phyloP scores from a whole-genome alignment of 2,888 invertebrate species.

The Hirudinaria manillensis region DNA sequence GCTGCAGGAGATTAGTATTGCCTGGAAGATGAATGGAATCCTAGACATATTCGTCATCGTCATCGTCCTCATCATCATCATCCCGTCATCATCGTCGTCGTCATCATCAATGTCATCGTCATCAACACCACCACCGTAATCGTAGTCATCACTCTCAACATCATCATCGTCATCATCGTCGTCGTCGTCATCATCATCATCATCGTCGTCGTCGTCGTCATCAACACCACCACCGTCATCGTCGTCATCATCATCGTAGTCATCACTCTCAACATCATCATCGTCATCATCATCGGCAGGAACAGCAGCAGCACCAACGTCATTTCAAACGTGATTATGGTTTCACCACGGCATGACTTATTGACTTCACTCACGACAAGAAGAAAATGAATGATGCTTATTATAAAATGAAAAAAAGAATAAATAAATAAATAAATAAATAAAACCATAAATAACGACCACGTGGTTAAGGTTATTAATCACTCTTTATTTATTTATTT shows the following conservation, averaged over 20 bases:
- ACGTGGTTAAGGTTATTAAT: too few species aligned
- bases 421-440: background rate
- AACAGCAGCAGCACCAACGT: too few species aligned
- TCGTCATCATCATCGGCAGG: background rate
- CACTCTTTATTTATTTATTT: too few species aligned
- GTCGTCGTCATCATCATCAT: background rate
- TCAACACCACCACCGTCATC: background rate
- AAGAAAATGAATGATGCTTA: background rate
- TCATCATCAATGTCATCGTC: background rate
- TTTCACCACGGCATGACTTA: too few species aligned
- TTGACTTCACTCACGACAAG: too few species aligned
- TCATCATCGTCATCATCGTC: background rate
- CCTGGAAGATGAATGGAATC: slow-evolving; percentile 16
- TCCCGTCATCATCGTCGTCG: background rate
- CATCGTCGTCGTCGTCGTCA: too few species aligned
- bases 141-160: too few species aligned
- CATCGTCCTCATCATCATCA: too few species aligned
- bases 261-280: background rate
- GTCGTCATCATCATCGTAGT: background rate
- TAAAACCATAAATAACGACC: background rate
- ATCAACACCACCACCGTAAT: background rate
- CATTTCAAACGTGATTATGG: too few species aligned
- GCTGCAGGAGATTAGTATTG: slow-evolving; percentile 13
- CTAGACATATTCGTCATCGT: background rate
- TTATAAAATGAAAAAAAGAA: background rate